Evolutionary conservation across 1,140 invertebrate genomes (phyloP), one percentile per base, ranked within the genome.

Genomic region (Dicyema japonicum): DNA sequence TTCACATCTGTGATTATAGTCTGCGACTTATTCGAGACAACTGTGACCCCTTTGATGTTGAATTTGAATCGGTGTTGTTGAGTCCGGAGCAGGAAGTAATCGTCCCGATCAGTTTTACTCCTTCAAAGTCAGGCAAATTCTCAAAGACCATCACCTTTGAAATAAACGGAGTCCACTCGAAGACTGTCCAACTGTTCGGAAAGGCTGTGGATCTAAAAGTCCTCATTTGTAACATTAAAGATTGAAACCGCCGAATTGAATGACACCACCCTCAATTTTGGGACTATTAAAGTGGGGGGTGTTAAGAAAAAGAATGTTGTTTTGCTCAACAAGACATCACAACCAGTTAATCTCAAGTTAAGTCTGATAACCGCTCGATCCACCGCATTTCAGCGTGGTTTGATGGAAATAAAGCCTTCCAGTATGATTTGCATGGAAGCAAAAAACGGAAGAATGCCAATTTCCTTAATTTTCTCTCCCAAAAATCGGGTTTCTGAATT

Each of bases 171-270:
- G 35, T 50, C 1, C 43, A 42, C 15, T 43, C 34, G 26, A 40
- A 46, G 25, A 39, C 32, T 7, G 35, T 53, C 11, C 36, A 43
- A 17, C 38, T 53, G 9, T 26, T 34, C 26, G 49, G 47, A 13
- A 31, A 29, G 15, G 47, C 47, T 14, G 40, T 39, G 25, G 46
- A 50, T 29, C 43, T 50, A 41, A 46, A 46, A 41, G 46, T 45
- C 23, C 18, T 8, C 26, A 11, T 24, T 8, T 5, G 5, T 26
- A 16, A n/a, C n/a, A n/a, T 33, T 38, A 9, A 30, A 47, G 42
- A 35, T 53, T 25, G 47, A 48, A 28, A 41, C 50, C 7, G 39
- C 37, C 13, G 41, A 49, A 17, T 37, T 39, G 5, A 41, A 37
- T 22, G 36, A 48, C 22, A 50, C 46, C 33, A 34, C 40, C 19